Conservation (phyloP, 1,140 invertebrate genomes). For the Nebria ingens region DNA sequence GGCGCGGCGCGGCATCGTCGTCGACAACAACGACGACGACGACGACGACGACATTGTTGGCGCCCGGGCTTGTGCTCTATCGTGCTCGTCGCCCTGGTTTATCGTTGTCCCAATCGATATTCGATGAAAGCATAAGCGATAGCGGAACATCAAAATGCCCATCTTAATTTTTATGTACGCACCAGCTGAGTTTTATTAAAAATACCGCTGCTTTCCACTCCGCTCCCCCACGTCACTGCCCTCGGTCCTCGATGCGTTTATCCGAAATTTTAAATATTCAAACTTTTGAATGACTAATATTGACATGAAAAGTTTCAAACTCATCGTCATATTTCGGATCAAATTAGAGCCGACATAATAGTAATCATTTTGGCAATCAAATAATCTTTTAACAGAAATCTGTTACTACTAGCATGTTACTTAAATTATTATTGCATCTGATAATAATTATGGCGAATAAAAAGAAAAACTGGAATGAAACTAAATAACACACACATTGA, state of each 20-base stretch:
- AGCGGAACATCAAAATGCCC: neutral
- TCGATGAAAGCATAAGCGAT: neutral
- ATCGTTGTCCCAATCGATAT: neutral
- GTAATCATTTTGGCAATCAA: neutral
- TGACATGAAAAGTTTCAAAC: neutral
- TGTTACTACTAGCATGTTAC: too few relatives aligned
- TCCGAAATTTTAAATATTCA: too few relatives aligned
- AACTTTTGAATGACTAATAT: neutral
- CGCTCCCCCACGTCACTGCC: neutral
- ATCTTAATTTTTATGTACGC: neutral
- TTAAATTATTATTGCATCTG: too few relatives aligned
- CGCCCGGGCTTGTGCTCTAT: too few relatives aligned
- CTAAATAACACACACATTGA: too few relatives aligned
- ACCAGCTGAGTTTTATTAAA: neutral
- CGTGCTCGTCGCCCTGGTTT: too few relatives aligned
- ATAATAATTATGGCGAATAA: too few relatives aligned
- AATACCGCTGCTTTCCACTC: neutral
- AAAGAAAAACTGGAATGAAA: too few relatives aligned
- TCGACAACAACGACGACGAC: too few relatives aligned
- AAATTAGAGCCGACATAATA: too few relatives aligned
- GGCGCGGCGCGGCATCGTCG: too few relatives aligned
- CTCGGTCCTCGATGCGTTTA: too few relatives aligned
- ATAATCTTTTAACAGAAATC: neutral
- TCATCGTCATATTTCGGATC: neutral
- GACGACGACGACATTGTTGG: neutral